Evolutionary conservation across 2,797 vertebrate genomes (phyloP).

Genomic region (Myotis vivesi): DNA sequence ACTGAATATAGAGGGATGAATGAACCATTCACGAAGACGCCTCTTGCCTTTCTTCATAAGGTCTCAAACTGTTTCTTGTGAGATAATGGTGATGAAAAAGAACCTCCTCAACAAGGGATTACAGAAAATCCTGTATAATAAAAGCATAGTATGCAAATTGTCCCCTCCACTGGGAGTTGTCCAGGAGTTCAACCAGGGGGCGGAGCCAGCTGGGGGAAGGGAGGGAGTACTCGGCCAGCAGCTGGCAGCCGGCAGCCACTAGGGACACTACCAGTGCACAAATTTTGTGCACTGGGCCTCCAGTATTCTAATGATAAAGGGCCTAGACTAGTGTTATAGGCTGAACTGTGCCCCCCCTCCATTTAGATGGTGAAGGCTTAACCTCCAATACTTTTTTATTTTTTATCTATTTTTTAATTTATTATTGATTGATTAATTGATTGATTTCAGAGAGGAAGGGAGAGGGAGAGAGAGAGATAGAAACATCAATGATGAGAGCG

Average conservation of each 20-base stretch:
- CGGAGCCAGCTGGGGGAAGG: too few relatives aligned
- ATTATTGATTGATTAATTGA: not conserved
- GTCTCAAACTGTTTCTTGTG: not conserved
- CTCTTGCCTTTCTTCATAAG: not conserved
- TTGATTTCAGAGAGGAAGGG: not conserved
- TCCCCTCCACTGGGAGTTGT: too few relatives aligned
- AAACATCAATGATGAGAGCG: too few relatives aligned
- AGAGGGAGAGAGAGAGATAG: not conserved
- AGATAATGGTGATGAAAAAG: not conserved
- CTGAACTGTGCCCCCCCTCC: not conserved
- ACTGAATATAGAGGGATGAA: not conserved
- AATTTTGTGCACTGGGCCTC: too few relatives aligned
- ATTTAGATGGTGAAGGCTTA: not conserved
- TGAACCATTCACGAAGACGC: not conserved
- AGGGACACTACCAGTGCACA: too few relatives aligned
- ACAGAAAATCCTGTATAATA: not conserved
- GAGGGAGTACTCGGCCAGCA: too few relatives aligned
- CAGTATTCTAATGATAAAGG: not conserved
- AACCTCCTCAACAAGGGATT: not conserved
- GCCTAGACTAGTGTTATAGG: accelerated
- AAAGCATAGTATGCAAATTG: too few relatives aligned
- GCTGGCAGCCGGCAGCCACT: too few relatives aligned
- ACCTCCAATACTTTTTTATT: not conserved
- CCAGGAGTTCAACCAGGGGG: too few relatives aligned
- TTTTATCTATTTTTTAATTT: not conserved